phyloP scores from a whole-genome alignment of 92 coral and sea anemone species.

The Epizoanthus illoricatus region DNA sequence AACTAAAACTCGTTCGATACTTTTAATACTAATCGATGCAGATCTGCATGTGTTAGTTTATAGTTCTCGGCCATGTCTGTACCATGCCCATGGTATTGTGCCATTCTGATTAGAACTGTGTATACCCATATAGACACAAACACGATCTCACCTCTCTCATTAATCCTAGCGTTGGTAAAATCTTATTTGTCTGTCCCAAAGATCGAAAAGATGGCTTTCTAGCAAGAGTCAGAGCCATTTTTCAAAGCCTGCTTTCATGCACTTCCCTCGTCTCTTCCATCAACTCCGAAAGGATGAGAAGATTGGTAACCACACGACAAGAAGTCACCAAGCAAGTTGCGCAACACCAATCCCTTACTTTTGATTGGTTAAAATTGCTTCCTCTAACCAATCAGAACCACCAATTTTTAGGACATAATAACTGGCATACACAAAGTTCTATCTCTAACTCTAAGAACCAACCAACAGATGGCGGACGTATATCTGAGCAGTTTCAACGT shows the following conservation, averaged over 20 bases:
- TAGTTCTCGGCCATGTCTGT: too few relatives aligned
- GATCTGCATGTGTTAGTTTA: too few relatives aligned
- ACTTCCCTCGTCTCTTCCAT: not conserved
- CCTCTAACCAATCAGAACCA: constrained; percentile 12
- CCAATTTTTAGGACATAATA: not conserved
- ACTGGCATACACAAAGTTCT: constrained; percentile 2
- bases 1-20: too few relatives aligned
- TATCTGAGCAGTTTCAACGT: not conserved
- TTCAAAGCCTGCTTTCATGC: not conserved
- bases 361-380: constrained; percentile 1
- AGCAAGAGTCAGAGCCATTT: not conserved
- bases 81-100: too few relatives aligned
- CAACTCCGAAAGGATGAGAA: not conserved
- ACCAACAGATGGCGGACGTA: too few relatives aligned
- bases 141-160: constrained; percentile 2
- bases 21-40: too few relatives aligned
- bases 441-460: too few relatives aligned
- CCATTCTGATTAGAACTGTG: too few relatives aligned
- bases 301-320: not conserved
- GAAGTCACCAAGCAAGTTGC: not conserved
- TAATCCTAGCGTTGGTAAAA: constrained; percentile 11
- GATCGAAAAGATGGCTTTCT: constrained; percentile 4
- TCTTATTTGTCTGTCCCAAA: not conserved
- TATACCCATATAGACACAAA: too few relatives aligned
- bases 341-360: not conserved